Conservation (phyloP, 2,113 vertebrate genomes). For the Sula dactylatra region DNA sequence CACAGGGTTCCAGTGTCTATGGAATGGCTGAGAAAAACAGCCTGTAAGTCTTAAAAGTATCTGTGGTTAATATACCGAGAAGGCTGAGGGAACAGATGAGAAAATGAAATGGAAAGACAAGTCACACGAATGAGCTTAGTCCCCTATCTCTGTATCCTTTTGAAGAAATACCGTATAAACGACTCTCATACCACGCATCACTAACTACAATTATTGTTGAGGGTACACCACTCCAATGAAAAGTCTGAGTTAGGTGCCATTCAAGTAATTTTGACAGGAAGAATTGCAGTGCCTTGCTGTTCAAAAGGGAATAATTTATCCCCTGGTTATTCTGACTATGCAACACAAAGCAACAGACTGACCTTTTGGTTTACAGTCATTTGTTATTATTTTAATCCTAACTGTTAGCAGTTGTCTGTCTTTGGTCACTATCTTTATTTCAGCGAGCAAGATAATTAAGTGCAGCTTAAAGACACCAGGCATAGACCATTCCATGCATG, state of each 20-base stretch:
- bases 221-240: not conserved
- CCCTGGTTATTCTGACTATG: not conserved
- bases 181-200: fast-evolving
- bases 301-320: not conserved
- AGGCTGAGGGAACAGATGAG: not conserved
- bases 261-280: not conserved
- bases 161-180: not conserved
- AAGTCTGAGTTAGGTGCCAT: too few species aligned
- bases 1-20: not conserved
- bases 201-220: too few species aligned
- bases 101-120: not conserved
- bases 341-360: not conserved
- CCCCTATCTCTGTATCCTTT: not conserved
- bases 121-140: not conserved
- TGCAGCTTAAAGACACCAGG: not conserved
- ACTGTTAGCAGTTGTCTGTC: not conserved
- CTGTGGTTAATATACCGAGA: too few species aligned
- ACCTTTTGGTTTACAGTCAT: not conserved
- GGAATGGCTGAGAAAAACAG: not conserved
- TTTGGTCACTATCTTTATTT: not conserved
- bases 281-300: not conserved
- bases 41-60: too few species aligned
- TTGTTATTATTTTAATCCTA: not conserved
- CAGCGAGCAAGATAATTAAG: not conserved
- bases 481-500: not conserved